Conservation (phyloP, 2,797 vertebrate genomes). For the Epinephelus coioides region DNA sequence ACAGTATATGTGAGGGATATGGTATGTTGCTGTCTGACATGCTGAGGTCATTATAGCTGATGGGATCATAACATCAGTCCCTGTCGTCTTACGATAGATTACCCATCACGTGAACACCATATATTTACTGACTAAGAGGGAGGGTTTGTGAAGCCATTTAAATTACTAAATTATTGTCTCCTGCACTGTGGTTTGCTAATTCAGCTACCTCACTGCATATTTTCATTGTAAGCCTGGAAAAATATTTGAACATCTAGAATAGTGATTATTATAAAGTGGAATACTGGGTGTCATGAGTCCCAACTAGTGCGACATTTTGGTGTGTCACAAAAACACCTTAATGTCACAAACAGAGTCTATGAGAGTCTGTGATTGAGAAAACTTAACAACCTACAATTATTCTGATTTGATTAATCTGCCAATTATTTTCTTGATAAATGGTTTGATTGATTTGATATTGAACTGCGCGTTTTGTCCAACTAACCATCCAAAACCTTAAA, state of each 20-base stretch:
- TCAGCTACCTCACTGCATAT: not conserved
- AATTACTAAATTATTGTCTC: not conserved
- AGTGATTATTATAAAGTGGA: not conserved
- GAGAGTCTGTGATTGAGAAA: not conserved
- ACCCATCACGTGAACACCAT: not conserved
- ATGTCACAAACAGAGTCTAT: not conserved
- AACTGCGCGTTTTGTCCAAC: not conserved
- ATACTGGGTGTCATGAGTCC: not conserved
- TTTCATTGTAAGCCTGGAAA: too few species aligned
- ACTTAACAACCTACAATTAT: not conserved
- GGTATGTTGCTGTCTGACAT: slow-evolving; percentile 24
- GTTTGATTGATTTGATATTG: too few species aligned
- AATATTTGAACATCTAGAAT: not conserved
- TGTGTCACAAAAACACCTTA: too few species aligned
- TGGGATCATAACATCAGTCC: slow-evolving; percentile 16
- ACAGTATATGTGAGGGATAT: slow-evolving; percentile 20
- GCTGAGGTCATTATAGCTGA: slow-evolving; percentile 42
- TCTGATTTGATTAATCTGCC: not conserved
- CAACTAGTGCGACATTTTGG: not conserved
- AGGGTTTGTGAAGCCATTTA: slow-evolving; percentile 5
- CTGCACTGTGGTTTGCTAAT: not conserved
- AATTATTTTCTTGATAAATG: not conserved
- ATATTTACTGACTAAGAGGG: not conserved
- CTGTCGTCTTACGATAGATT: not conserved
- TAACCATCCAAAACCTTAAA: not conserved